Base-by-base conservation (phyloP, 2,797 vertebrate species). In the Esox masquinongy region DNA sequence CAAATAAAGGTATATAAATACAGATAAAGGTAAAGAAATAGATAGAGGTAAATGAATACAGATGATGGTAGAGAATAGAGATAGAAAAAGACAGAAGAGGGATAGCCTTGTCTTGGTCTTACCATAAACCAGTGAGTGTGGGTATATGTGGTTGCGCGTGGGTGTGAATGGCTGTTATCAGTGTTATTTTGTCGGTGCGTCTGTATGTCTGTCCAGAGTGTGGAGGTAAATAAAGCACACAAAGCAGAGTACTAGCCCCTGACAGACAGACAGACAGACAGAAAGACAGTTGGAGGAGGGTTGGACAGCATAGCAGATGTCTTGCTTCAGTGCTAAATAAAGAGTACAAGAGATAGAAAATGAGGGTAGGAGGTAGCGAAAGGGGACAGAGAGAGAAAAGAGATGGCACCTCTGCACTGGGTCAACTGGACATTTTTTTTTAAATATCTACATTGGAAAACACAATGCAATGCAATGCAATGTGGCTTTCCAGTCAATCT, bases 401-500 rank as follows among this genome's bases (percentile, higher is more conserved):
- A 43, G 43, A 74, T 79, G 77, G 39, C n/a, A 16, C 26, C 14
- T 22, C 56, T 77, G 68, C 76, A 89, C 84, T 73, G 79, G 77
- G 77, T 83, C 89, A 87, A 90, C 85, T 80, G 87, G 91, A 88
- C 88, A 75, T 26, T 84, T 87, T 86, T 92, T 92, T 92, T 88
- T 92, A 90, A 89, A 91, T 84, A 87, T 82, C 87, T 73, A 69
- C 84, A 88, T 86, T 88, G 89, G 89, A 88, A 87, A 91, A 92
- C 90, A 91, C n/a, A 86, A 86, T 87, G 91, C 49, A 7, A 73
- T 69, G 76, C 82, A n/a, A n/a, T n/a, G n/a, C n/a, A n/a, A n/a
- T n/a, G n/a, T 86, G 86, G 82, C 86, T 86, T 84, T 87, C 68
- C 68, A 85, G 87, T 81, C 82, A 80, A 83, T 82, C 68, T 51